Evolutionary conservation across 1,140 invertebrate species (phyloP).

Genomic region (Drosophila miranda): DNA sequence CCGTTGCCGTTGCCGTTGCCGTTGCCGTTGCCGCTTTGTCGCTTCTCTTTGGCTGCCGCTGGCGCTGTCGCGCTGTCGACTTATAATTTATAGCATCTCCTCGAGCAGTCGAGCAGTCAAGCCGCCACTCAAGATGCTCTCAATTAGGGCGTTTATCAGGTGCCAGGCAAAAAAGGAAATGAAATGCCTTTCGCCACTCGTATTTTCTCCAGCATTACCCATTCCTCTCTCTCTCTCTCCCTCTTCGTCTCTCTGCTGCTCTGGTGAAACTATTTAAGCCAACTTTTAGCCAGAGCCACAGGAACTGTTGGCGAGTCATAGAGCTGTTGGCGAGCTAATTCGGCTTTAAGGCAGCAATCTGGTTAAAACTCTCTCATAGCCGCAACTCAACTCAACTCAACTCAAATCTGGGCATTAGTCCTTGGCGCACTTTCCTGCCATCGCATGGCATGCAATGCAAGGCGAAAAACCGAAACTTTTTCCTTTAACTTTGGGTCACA

Average conservation of each 20-base stretch:
- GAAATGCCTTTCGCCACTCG: too few relatives aligned
- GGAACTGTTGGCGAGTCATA: slow-evolving; percentile 16
- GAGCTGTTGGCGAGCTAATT: slow-evolving; percentile 49
- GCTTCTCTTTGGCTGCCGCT: slow-evolving; percentile 20
- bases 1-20: slow-evolving; percentile 6
- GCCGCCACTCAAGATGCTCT: slow-evolving; percentile 36
- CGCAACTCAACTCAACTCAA: slow-evolving; percentile 55
- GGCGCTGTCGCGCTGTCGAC: slow-evolving; percentile 55
- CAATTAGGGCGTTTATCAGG: slow-evolving; percentile 31
- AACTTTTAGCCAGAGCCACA: slow-evolving; percentile 29
- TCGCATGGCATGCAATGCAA: not conserved
- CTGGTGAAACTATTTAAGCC: slow-evolving; percentile 30
- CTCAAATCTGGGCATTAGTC: slow-evolving; percentile 61
- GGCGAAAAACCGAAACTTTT: slow-evolving; percentile 44
- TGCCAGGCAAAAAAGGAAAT: too few relatives aligned
- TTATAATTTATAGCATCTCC: slow-evolving; percentile 63
- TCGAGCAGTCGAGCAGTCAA: slow-evolving; percentile 8
- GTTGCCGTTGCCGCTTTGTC: slow-evolving; percentile 3
- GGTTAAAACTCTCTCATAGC: slow-evolving; percentile 61
- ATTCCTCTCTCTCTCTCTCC: not conserved
- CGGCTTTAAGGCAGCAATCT: slow-evolving; percentile 73
- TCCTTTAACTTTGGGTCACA: slow-evolving; percentile 57
- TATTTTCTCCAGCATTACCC: not conserved
- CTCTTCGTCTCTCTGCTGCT: not conserved
- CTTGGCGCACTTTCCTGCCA: slow-evolving; percentile 26